Base-by-base conservation (phyloP, 2,888 invertebrate species). In the Exocentrus adspersus region DNA sequence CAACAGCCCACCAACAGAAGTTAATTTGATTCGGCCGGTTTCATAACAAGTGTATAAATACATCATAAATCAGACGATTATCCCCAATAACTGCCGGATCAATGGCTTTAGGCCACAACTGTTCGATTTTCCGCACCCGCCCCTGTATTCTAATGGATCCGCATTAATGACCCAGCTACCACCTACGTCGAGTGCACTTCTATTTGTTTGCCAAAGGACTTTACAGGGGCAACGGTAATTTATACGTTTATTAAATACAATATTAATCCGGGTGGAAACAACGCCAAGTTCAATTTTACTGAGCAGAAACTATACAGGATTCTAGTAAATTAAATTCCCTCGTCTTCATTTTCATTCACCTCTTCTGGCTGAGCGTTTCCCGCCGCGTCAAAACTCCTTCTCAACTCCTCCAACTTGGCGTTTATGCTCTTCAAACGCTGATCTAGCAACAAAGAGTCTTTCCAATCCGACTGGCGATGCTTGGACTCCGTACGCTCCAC, bases 11-110 rank as follows among this genome's bases (percentile, higher is more conserved):
- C 70, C 63, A 72, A 71, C 72, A 71, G 70, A 74, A 76, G 73
- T 76, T 76, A 76, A 76, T 76, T 76, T 75, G 72, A 74, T 74
- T 72, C 65, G 74, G 68, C 71, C 71, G 74, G 78, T 75, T 76
- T 78, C 77, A 78, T 77, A 78, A 79, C 79, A 79, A 79, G 78
- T 77, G 76, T 71, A 77, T 78, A 77, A 79, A 78, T 76, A 76
- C 75, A 67, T 60, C 76, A 78, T 79, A 80, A 79, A 80, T 79
- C 79, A 79, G 77, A 75, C 75, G 73, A 78, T 77, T 76, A 78
- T 75, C 70, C 71, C 65, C 67, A 65, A 64, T 64, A 62, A 69
- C 45, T 51, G 53, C 45, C 54, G 59, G 62, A 64, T 56, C 65
- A 67, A 64, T 60, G 53, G 56, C 41, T 42, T n/a, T n/a, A 61